Evolutionary conservation across 1,140 invertebrate species (phyloP).

Genomic region (Heliconius eleuchia): DNA sequence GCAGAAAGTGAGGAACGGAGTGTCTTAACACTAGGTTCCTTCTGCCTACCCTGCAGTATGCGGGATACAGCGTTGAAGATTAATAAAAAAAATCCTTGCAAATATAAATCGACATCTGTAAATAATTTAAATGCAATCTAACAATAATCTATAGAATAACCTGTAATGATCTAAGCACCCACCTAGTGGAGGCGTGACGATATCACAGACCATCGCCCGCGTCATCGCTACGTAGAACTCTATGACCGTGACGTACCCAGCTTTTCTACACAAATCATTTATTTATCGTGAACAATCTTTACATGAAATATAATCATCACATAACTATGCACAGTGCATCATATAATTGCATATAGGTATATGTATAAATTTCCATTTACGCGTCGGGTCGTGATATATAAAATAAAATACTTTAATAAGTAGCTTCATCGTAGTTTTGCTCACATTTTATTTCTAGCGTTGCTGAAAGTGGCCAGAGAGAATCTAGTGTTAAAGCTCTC

Average conservation of each 20-base stretch:
- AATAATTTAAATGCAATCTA: not conserved
- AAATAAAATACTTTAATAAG: too few relatives aligned
- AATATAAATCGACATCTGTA: not conserved
- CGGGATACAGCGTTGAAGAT: too few relatives aligned
- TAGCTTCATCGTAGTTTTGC: too few relatives aligned
- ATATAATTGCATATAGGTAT: not conserved
- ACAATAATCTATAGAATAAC: not conserved
- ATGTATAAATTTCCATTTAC: constrained; percentile 2
- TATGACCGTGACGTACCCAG: not conserved
- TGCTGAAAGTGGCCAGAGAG: too few relatives aligned
- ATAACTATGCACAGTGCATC: constrained; percentile 16
- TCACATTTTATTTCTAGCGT: too few relatives aligned
- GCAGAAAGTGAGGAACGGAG: too few relatives aligned
- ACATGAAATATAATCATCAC: constrained; percentile 19
- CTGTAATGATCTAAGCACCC: not conserved
- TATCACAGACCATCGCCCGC: not conserved
- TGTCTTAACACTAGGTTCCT: too few relatives aligned
- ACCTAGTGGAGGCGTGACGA: not conserved
- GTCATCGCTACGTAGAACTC: constrained; percentile 5
- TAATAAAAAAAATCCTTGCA: not conserved
- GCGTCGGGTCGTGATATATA: too few relatives aligned
- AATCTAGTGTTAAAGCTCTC: too few relatives aligned
- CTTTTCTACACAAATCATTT: not conserved
- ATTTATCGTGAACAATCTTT: constrained; percentile 8
- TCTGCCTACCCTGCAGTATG: too few relatives aligned